Percentiles rank a stretch among this genome's conserved stretches.
These are phyloP conservation scores for Cynocephalus volans DNA, from an alignment of 2,113 vertebrate species.

Conservation along the genomic window DNA sequence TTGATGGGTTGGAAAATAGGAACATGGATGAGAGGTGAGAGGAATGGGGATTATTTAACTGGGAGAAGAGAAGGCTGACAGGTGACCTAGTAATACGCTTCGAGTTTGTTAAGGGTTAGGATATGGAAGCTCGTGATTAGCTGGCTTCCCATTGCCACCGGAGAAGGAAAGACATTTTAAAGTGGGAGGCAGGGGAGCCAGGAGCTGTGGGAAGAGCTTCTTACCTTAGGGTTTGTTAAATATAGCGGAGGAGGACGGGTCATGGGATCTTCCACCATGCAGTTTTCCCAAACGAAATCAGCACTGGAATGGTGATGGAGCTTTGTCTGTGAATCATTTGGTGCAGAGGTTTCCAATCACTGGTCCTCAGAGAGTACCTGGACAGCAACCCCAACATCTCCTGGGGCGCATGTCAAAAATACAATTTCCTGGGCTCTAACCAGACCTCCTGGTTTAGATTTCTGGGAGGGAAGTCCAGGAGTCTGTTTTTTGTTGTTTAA, in stretches of 20 bases:
- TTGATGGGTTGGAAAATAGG: constrained; percentile 54
- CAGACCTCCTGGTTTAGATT: neutral
- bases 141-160: neutral
- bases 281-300: neutral
- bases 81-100: neutral
- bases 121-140: neutral
- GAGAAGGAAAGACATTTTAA: neutral
- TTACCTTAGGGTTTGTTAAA: neutral
- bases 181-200: neutral
- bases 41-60: neutral
- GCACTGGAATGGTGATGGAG: fast-evolving
- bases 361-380: neutral
- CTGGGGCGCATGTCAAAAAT: neutral
- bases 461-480: neutral
- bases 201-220: neutral
- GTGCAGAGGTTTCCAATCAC: neutral
- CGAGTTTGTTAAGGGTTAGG: neutral
- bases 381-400: neutral
- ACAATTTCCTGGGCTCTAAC: neutral
- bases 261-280: neutral
- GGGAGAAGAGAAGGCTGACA: constrained; percentile 46
- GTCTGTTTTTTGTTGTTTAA: neutral
- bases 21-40: neutral
- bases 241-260: neutral
- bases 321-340: fast-evolving